A percentile compares a stretch with the other conserved stretches of the same genome.
Evolutionary conservation across 2,797 vertebrate genomes (phyloP).

Genomic region (Cynopterus sphinx): DNA sequence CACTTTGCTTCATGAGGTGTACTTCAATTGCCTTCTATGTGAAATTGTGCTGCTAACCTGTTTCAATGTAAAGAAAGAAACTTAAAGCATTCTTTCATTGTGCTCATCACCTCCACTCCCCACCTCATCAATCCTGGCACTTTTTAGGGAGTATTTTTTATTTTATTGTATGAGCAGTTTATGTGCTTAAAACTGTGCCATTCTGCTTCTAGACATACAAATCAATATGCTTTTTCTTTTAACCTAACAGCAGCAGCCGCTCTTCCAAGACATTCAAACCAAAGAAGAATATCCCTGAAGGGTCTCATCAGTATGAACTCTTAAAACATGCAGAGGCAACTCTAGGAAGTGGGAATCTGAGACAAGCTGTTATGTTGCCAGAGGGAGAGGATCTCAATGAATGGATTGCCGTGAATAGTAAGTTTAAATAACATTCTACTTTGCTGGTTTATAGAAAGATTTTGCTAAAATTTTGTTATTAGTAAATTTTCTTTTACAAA

Average conservation of each 20-base stretch:
- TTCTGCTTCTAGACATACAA: conserved; percentile 39
- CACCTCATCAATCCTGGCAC: background rate
- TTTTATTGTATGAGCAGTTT: background rate
- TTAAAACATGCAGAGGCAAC: conserved; percentile 97
- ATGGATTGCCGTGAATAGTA: conserved; percentile 98
- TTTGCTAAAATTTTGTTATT: conserved; percentile 23
- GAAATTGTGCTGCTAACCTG: conserved; percentile 7
- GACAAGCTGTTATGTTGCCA: conserved; percentile 96
- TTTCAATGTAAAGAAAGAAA: background rate
- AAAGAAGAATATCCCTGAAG: conserved; percentile 97
- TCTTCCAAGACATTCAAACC: conserved; percentile 98
- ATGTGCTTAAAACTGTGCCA: background rate
- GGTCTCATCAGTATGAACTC: conserved; percentile 97
- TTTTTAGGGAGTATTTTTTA: conserved; percentile 27
- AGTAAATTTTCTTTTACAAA: conserved; percentile 23
- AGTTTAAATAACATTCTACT: conserved; percentile 78
- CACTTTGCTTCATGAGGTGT: background rate
- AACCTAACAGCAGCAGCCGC: conserved; percentile 89
- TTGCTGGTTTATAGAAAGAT: background rate
- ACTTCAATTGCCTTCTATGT: background rate
- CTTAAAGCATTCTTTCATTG: background rate
- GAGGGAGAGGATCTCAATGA: conserved; percentile 98
- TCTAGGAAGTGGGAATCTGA: conserved; percentile 94
- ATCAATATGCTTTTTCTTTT: conserved; percentile 6
- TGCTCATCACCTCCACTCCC: background rate